Evolutionary conservation across 2,888 invertebrate species (phyloP), one percentile per base, ranked within the genome.

Genomic region (Galerucella pusilla): DNA sequence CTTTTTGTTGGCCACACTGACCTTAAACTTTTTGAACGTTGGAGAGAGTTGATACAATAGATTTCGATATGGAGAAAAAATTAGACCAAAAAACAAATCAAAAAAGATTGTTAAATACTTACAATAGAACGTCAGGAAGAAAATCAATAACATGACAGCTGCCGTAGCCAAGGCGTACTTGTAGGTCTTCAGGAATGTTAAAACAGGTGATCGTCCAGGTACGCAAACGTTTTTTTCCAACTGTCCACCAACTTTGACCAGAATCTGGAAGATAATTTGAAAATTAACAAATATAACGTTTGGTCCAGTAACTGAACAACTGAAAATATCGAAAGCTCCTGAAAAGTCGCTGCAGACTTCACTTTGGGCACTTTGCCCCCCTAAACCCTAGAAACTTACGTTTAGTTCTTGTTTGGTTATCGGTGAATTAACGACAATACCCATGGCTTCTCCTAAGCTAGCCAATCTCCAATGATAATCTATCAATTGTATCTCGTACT

Each of bases 381-480:
- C n/a, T n/a, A n/a, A n/a, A n/a, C n/a, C n/a, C n/a, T n/a, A n/a
- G n/a, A 42, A 14, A 54, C 63, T 59, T 79, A 86, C 85, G 79
- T 81, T 83, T 12, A 84, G 72, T 68, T 80, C 78, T 81, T 88
- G 87, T 59, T 85, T 82, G 1, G 87, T 87, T 42, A 84, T 68
- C 66, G 81, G 80, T 1, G 87, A 88, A 57, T 77, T 78, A 14
- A 88, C 78, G 35, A 82, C 75, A 11, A 88, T 80, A 69, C 84
- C 85, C 84, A 88, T 85, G 3, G 85, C 84, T 68, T 87, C 85
- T 49, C 83, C 83, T 65, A 85, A 80, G 75, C 85, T 84, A 16
- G 85, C 85, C 64, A 87, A 81, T 78, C 87, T 85, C 86, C 87
- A 86, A 78, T 88, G 87, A 67, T 86, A 87, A 78, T 88, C 87